These are phyloP conservation scores for Pollenia amentaria DNA, from an alignment of 2,888 invertebrate species.

Conservation along the genomic window DNA sequence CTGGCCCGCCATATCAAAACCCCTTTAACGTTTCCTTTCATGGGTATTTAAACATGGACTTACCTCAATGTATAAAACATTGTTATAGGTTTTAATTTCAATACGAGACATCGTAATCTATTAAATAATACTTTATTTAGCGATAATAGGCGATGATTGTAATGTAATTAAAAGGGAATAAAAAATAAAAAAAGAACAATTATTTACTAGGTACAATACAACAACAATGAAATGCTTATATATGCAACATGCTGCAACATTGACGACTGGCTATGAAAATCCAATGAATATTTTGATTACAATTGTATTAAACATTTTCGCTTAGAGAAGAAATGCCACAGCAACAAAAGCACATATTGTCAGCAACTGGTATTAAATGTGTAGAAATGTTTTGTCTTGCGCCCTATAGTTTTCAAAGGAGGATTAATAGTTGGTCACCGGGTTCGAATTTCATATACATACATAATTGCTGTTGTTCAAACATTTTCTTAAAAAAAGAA, in stretches of 20 bases:
- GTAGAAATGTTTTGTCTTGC: not conserved
- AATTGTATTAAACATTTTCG: conserved; percentile 8
- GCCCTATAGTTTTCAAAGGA: conserved; percentile 12
- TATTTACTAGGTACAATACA: not conserved
- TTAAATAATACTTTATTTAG: conserved; percentile 45
- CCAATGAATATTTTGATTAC: conserved; percentile 34
- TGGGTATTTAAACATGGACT: not conserved
- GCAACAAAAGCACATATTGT: conserved; percentile 33
- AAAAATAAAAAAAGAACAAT: not conserved
- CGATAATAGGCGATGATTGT: conserved; percentile 48
- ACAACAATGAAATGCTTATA: conserved; percentile 13
- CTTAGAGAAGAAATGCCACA: not conserved
- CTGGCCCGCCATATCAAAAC: not conserved
- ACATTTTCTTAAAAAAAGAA: too few species aligned
- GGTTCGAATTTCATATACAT: not conserved
- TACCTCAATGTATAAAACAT: conserved; percentile 57
- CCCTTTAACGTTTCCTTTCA: not conserved
- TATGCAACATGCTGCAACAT: conserved; percentile 8
- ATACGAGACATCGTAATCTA: conserved; percentile 42
- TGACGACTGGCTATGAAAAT: conserved; percentile 3
- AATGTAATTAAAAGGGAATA: conserved; percentile 49
- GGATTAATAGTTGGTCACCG: not conserved
- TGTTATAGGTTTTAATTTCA: conserved; percentile 57
- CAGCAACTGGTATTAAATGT: conserved; percentile 2
- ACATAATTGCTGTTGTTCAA: too few species aligned